Evolutionary conservation across 2,797 vertebrate species (phyloP).

Genomic region (Enoplosus armatus): DNA sequence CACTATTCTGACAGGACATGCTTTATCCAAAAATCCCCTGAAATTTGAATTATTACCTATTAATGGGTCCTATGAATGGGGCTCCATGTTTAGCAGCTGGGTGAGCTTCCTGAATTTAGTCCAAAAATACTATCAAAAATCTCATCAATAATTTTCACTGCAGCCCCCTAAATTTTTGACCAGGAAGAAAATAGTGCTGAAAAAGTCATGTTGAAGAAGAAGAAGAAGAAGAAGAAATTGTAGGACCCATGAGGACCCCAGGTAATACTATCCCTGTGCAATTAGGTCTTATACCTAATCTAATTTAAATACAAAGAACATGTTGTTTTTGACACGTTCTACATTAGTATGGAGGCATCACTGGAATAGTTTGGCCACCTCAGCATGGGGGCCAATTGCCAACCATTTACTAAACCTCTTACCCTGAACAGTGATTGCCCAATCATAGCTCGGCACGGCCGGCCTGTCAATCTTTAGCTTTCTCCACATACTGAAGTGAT

Average conservation of each 20-base stretch:
- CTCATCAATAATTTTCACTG: conserved; percentile 20
- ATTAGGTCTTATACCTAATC: background rate
- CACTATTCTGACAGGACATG: background rate
- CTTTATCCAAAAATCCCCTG: conserved; percentile 18
- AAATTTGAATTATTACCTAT: conserved; percentile 6
- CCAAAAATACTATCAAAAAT: conserved; percentile 23
- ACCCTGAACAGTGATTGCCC: background rate
- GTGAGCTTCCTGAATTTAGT: conserved; percentile 12
- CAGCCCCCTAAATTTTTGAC: background rate
- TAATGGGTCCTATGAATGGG: background rate
- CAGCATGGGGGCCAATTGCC: background rate
- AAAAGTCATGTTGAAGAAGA: no score
- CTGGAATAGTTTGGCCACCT: background rate
- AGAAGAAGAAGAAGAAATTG: no score
- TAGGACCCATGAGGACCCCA: background rate
- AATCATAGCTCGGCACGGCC: background rate
- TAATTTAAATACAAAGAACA: background rate
- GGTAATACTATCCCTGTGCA: background rate
- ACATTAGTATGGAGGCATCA: background rate
- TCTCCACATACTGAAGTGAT: background rate
- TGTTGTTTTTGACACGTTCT: background rate
- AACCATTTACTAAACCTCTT: background rate
- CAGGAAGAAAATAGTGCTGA: background rate
- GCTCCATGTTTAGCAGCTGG: conserved; percentile 10
- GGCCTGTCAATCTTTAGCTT: background rate